These are phyloP conservation scores for Rhinogobius similis DNA, from an alignment of 2,113 vertebrate genomes.

Conservation along the genomic window DNA sequence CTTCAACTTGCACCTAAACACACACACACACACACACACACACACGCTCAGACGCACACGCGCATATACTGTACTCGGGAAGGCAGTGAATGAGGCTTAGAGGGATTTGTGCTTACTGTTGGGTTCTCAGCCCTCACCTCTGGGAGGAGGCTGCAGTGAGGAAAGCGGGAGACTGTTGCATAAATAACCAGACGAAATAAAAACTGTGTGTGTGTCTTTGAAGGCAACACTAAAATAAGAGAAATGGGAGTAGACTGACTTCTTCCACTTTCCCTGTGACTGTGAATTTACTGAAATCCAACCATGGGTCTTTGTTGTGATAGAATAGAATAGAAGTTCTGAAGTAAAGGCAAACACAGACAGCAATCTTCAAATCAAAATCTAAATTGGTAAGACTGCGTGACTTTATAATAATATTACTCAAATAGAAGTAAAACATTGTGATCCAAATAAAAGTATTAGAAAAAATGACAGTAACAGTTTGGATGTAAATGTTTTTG, in stretches of 20 bases:
- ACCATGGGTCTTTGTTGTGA: background rate
- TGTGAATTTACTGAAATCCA: background rate
- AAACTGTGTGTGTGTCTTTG: conserved; percentile 61
- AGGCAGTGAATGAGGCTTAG: conserved; percentile 35
- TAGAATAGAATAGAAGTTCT: background rate
- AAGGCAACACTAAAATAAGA: conserved; percentile 26
- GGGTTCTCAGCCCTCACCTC: conserved; percentile 30
- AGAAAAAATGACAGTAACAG: too few relatives aligned
- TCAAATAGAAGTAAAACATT: too few relatives aligned
- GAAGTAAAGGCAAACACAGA: too few relatives aligned
- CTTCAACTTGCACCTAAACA: conserved; percentile 4
- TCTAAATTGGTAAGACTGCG: too few relatives aligned
- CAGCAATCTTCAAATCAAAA: too few relatives aligned
- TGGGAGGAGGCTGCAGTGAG: conserved; percentile 20
- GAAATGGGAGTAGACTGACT: background rate
- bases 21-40: conserved; percentile 1
- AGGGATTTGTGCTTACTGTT: conserved; percentile 62
- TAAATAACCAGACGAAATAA: conserved; percentile 56
- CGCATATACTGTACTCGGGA: background rate
- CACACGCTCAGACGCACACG: background rate
- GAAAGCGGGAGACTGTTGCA: conserved; percentile 28
- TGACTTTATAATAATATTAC: too few relatives aligned
- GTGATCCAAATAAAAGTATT: too few relatives aligned
- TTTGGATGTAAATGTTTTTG: too few relatives aligned
- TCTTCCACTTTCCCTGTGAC: background rate